Evolutionary conservation across 2,113 vertebrate genomes (phyloP).

Genomic region (Calidris pygmaea): DNA sequence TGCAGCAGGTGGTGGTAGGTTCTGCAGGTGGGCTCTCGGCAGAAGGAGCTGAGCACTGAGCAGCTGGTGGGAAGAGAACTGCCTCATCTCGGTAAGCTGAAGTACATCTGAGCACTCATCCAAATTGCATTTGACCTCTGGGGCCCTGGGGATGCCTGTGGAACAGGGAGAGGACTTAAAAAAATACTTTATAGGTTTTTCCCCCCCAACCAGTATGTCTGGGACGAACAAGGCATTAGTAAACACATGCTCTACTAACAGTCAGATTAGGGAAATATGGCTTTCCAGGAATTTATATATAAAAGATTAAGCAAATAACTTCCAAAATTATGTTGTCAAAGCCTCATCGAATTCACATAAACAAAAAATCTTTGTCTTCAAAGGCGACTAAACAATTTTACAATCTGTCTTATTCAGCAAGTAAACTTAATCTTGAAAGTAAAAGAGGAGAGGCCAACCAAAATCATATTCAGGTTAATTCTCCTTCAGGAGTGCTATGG

Average conservation of each 20-base stretch:
- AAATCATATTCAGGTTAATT: neutral
- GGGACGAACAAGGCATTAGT: neutral
- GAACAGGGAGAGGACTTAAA: neutral
- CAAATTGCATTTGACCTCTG: neutral
- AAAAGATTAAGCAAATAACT: neutral
- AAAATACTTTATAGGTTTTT: neutral
- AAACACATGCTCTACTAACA: neutral
- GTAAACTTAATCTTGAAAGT: neutral
- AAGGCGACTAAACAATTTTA: neutral
- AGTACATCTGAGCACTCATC: rapidly evolving
- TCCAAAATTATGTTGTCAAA: neutral
- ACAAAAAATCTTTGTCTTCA: neutral
- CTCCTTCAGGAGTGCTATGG: neutral
- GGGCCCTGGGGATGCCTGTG: neutral
- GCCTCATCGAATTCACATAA: neutral
- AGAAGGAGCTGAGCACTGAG: neutral
- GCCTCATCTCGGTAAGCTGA: neutral
- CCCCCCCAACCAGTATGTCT: neutral
- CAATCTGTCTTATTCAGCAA: neutral
- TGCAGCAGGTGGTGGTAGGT: neutral
- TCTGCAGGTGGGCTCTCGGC: neutral
- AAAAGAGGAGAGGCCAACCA: neutral
- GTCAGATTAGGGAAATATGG: neutral
- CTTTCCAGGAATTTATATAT: neutral
- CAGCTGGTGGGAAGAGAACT: neutral